Conservation (phyloP, 2,113 vertebrate species). For the Apodemus sylvaticus region DNA sequence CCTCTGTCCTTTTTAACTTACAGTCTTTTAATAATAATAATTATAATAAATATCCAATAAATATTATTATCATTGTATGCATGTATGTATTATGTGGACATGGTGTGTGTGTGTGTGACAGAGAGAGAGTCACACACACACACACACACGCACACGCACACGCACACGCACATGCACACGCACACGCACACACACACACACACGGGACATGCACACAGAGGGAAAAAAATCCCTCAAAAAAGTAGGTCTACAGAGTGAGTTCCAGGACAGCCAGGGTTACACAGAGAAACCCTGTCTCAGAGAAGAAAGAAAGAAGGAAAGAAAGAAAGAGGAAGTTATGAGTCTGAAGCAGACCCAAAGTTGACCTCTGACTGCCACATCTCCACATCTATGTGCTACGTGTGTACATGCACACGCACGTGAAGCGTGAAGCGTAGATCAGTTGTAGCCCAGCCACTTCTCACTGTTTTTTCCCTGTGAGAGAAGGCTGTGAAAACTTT, state of each 20-base stretch:
- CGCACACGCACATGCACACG: no score
- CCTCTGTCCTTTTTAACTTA: background rate
- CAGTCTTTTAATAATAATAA: background rate
- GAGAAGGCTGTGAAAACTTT: fast-evolving
- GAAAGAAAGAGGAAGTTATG: no score
- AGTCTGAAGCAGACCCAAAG: background rate
- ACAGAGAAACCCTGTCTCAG: background rate
- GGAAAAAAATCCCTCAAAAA: no score
- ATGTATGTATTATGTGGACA: background rate
- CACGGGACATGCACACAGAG: background rate
- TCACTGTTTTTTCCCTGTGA: background rate
- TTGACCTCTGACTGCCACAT: background rate
- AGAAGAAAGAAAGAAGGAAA: background rate
- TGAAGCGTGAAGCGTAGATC: no score
- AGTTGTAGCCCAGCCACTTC: background rate
- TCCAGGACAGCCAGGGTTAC: background rate
- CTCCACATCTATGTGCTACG: background rate
- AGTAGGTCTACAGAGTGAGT: no score
- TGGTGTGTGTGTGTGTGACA: background rate
- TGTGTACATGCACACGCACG: background rate
- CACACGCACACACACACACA: no score
- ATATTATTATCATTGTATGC: background rate
- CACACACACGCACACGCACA: no score
- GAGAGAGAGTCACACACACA: no score
- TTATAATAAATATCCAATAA: no score